A percentile compares a stretch with the other conserved stretches of the same genome.
These are phyloP conservation scores for Otolemur crassicaudatus DNA, from an alignment of 2,797 vertebrate species.

Conservation along the genomic window DNA sequence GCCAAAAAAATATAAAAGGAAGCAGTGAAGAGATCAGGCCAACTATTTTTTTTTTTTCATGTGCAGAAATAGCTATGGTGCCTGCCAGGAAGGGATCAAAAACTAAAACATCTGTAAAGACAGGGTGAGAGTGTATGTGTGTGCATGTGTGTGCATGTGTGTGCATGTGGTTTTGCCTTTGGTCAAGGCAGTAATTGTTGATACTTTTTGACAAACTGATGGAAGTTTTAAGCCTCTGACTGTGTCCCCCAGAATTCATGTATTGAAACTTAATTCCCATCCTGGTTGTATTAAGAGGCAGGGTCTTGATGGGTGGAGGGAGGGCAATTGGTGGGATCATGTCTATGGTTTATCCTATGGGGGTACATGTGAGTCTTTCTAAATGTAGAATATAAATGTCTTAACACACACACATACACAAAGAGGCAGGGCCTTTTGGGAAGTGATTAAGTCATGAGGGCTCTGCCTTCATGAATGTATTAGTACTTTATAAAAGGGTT, in stretches of 20 bases:
- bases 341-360: no score
- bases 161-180: neutral
- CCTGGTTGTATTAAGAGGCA: neutral
- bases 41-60: slow-evolving; percentile 24
- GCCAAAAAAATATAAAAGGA: neutral
- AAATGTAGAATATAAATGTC: no score
- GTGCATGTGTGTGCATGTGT: neutral
- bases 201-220: neutral
- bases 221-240: neutral
- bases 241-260: neutral
- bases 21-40: neutral
- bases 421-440: neutral
- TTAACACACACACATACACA: no score
- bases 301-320: neutral
- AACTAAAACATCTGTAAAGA: neutral
- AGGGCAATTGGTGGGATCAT: no score
- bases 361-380: no score
- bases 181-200: neutral
- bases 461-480: neutral
- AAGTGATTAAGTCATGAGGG: neutral
- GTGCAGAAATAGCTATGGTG: neutral
- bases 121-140: no score
- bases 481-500: neutral
- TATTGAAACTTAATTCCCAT: neutral
- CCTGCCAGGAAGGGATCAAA: neutral